Evolutionary conservation across 2,797 vertebrate genomes (phyloP).

Genomic region (Eurystomus glaucurus): DNA sequence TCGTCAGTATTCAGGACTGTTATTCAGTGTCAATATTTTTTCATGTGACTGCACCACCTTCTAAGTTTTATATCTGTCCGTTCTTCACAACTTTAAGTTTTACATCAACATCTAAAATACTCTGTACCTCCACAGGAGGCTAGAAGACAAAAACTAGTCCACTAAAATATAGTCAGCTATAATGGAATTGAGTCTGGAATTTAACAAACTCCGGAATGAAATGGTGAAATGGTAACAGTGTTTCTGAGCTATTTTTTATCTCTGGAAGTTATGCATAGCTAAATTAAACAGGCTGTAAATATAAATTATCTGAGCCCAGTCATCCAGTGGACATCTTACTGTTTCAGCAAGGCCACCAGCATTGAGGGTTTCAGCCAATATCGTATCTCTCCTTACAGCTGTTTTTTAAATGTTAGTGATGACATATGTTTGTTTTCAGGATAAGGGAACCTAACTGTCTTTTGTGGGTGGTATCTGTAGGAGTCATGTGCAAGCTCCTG

Average conservation of each 20-base stretch:
- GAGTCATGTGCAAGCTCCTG: fast-evolving
- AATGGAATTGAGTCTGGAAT: neutral
- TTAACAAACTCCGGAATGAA: neutral
- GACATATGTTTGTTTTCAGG: neutral
- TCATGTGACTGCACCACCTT: neutral
- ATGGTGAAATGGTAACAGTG: neutral
- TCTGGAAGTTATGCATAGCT: neutral
- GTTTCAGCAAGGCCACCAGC: neutral
- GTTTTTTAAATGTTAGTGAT: neutral
- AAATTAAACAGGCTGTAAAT: neutral
- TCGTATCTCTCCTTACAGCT: fast-evolving
- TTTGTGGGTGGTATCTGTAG: neutral
- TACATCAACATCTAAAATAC: neutral
- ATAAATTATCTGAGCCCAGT: neutral
- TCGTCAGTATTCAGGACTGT: neutral
- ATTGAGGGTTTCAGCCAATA: neutral
- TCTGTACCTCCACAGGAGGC: neutral
- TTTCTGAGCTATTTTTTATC: neutral
- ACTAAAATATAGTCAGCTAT: neutral
- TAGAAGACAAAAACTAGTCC: neutral
- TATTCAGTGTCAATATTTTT: neutral
- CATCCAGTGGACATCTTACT: neutral
- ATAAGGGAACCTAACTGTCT: fast-evolving
- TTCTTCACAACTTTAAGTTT: neutral
- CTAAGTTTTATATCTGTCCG: neutral